phyloP scores from a whole-genome alignment of 1,140 invertebrate genomes.

The Ylistrum balloti region DNA sequence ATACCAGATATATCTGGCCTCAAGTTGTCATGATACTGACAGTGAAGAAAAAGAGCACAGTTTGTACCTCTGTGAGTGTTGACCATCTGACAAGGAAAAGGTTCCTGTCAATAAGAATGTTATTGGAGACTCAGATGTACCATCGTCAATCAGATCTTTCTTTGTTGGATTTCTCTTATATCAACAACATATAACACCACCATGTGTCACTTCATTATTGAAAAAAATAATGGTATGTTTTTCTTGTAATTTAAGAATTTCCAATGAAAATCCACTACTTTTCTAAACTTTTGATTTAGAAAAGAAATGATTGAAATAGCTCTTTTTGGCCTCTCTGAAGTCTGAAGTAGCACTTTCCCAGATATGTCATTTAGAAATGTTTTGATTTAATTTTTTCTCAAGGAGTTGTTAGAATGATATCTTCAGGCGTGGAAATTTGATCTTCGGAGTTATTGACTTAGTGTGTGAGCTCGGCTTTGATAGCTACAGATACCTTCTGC shows the following conservation, averaged over 20 bases:
- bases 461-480: background rate
- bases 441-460: background rate
- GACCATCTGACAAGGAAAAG: background rate
- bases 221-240: background rate
- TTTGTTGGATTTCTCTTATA: background rate
- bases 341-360: background rate
- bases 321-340: background rate
- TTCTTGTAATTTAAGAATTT: slow-evolving; percentile 36
- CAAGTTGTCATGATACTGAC: background rate
- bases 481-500: background rate
- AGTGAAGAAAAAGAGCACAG: no score
- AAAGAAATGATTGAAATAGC: background rate
- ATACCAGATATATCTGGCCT: background rate
- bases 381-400: slow-evolving; percentile 28
- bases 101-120: background rate
- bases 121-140: background rate
- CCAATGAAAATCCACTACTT: background rate
- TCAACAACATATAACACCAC: slow-evolving; percentile 18
- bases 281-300: background rate
- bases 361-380: slow-evolving; percentile 4
- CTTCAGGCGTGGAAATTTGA: background rate
- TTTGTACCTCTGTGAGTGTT: background rate
- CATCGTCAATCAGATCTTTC: background rate
- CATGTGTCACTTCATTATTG: background rate
- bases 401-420: background rate